These are phyloP conservation scores for Drosophila kanekoi DNA, from an alignment of 2,888 invertebrate genomes.

Conservation along the genomic window DNA sequence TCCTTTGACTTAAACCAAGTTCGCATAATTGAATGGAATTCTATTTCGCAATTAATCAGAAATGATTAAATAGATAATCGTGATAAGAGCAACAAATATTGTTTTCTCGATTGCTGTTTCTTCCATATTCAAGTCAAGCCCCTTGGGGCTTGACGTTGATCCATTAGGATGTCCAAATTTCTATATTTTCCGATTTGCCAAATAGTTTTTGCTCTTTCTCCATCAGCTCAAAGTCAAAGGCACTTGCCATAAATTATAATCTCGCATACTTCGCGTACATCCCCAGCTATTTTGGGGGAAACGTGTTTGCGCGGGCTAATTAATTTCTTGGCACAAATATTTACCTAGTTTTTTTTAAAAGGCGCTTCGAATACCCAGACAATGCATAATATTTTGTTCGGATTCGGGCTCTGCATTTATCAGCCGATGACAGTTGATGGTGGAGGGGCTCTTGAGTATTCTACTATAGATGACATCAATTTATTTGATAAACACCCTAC, in stretches of 20 bases:
- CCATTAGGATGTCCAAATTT: constrained; percentile 5
- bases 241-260: constrained; percentile 28
- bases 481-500: constrained; percentile 65
- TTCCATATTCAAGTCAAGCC: too few species aligned
- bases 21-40: too few species aligned
- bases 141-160: constrained; percentile 13
- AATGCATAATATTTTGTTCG: constrained; percentile 21
- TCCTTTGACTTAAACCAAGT: too few species aligned
- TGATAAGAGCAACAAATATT: too few species aligned
- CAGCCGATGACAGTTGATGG: constrained; percentile 34
- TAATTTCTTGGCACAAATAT: constrained; percentile 59
- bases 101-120: too few species aligned
- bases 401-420: constrained; percentile 33
- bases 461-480: constrained; percentile 21
- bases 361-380: constrained; percentile 18
- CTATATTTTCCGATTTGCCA: not conserved
- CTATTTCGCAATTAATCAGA: too few species aligned
- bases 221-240: constrained; percentile 6
- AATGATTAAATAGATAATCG: too few species aligned
- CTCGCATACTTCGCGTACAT: not conserved
- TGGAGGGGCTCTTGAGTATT: constrained; percentile 17
- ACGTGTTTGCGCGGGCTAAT: constrained; percentile 47
- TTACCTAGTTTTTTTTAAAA: constrained; percentile 18
- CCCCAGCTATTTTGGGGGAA: constrained; percentile 3
- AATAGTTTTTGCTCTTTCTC: constrained; percentile 6